Conservation (phyloP, 2,888 invertebrate species). For the Phortica okadai region DNA sequence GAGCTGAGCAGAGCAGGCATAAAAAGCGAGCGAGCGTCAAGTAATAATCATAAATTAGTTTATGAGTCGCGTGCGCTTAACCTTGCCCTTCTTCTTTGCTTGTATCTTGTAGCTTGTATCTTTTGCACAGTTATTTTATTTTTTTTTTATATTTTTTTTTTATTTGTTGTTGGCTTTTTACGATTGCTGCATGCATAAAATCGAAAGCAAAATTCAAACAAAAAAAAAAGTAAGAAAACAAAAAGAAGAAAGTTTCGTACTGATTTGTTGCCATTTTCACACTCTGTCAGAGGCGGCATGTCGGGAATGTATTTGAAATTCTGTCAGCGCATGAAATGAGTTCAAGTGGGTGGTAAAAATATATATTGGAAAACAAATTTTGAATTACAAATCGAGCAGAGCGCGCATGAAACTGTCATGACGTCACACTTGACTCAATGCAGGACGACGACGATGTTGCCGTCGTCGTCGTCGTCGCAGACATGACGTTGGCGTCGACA, state of each 20-base stretch:
- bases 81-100: constrained; percentile 68
- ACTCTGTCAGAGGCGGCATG: constrained; percentile 34
- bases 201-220: constrained; percentile 44
- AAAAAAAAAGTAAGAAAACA: constrained; percentile 21
- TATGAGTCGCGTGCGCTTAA: constrained; percentile 72
- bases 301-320: constrained; percentile 61
- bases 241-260: constrained; percentile 19
- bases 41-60: constrained; percentile 75
- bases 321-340: constrained; percentile 58
- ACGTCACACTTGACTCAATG: constrained; percentile 53
- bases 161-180: constrained; percentile 67
- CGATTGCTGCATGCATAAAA: constrained; percentile 70
- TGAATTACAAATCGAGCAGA: constrained; percentile 68
- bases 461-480: constrained; percentile 29
- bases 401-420: constrained; percentile 42
- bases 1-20: constrained; percentile 54
- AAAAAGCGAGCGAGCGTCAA: constrained; percentile 66
- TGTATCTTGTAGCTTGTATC: constrained; percentile 19
- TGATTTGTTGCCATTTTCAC: constrained; percentile 30
- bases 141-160: constrained; percentile 33
- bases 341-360: constrained; percentile 54
- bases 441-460: constrained; percentile 56
- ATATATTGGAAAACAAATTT: constrained; percentile 51
- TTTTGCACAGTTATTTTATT: constrained; percentile 12
- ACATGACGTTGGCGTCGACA: constrained; percentile 9